phyloP scores from a whole-genome alignment of 2,113 vertebrate species.

The Rhinolophus ferrumequinum region DNA sequence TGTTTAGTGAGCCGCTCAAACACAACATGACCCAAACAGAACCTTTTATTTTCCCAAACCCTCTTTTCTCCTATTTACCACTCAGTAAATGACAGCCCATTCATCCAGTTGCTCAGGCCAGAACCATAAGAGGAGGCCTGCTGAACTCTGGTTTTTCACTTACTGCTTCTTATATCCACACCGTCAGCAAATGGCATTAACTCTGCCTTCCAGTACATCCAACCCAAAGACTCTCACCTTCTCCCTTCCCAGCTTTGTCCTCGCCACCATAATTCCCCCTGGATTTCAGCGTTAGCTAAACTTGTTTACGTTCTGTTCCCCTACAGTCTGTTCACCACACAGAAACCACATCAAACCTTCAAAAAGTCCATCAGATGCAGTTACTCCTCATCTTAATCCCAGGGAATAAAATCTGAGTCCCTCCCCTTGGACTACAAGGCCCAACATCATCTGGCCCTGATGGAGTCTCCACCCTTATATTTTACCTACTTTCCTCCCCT shows the following conservation, averaged over 20 bases:
- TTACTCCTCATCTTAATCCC: not conserved
- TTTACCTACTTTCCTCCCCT: not conserved
- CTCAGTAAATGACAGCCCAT: not conserved
- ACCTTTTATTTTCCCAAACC: not conserved
- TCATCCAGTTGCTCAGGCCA: not conserved
- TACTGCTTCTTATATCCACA: not conserved
- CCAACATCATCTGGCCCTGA: not conserved
- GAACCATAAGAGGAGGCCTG: not conserved
- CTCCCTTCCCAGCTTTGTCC: accelerated
- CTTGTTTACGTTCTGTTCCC: accelerated
- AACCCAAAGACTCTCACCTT: not conserved
- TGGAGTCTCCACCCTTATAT: not conserved
- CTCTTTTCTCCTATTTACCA: not conserved
- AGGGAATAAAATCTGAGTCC: not conserved
- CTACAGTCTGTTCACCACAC: not conserved
- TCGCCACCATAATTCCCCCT: accelerated
- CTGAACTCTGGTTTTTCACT: not conserved
- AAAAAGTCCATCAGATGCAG: too few species aligned
- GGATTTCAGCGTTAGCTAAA: too few species aligned
- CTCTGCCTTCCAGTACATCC: not conserved
- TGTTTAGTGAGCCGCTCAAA: not conserved
- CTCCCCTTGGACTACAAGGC: not conserved
- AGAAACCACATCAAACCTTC: not conserved
- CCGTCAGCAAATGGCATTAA: not conserved
- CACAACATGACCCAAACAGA: too few species aligned